Evolutionary conservation across 2,888 invertebrate genomes (phyloP), one percentile per base, ranked within the genome.

Genomic region (Idaea biselata): DNA sequence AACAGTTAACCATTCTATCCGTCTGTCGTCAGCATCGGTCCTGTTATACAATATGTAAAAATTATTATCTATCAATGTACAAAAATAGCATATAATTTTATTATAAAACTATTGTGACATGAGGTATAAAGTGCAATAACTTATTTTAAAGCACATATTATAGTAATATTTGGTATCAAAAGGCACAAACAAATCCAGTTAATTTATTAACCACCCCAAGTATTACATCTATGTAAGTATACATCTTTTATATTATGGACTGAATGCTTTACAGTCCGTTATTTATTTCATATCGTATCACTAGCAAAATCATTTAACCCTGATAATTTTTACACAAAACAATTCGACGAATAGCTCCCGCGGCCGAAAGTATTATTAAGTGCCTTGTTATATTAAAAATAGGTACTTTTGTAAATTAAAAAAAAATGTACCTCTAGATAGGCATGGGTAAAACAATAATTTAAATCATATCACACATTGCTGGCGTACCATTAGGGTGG

Each of bases 31-130:
- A 44, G 44, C 44, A 11, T 44, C 44, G 44, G 44, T 14, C 44
- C 44, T 14, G 14, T 44, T 8, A 44, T 44, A 44, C 44, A 44
- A 44, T 44, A 14, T 44, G 44, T 44, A 44, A 44, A 61, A 58
- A 63, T 61, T 63, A 63, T 60, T 44, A 58, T 58, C 56, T 68
- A 68, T 60, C 56, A 57, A 65, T 65, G 63, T 68, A 67, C 60
- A 64, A 69, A 67, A 64, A 67, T 69, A 65, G 63, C 66, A 63
- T 65, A 67, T 69, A 67, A 65, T 65, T 63, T 65, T 62, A 62
- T 33, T 59, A 57, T 56, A 63, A 62, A 61, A 55, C 18, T 32
- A 33, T 55, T 60, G 60, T 53, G 57, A 44, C 44, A 44, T 44
- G 44, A 44, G 44, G 44, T 44, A 44, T 44, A 44, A 14, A 44